A percentile compares a stretch with the other conserved stretches of the same genome.
Conservation (phyloP, 53 echinoderm and acorn worm species). For the Holothuria scabra region DNA sequence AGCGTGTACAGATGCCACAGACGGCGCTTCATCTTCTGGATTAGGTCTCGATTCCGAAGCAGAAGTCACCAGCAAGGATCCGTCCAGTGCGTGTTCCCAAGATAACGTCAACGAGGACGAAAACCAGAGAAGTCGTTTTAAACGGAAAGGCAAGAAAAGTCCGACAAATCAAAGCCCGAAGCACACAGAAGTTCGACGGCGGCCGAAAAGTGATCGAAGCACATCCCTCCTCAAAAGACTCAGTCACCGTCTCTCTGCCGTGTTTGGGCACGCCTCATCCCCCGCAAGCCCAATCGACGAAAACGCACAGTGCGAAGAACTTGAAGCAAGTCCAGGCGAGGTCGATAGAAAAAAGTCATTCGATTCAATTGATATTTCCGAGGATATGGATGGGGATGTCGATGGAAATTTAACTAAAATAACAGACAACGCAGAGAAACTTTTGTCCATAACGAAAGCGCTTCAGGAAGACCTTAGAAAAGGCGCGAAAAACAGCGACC, state of each 20-base stretch:
- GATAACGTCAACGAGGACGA: slow-evolving; percentile 27
- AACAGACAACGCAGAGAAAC: slow-evolving; percentile 12
- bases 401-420: slow-evolving; percentile 12
- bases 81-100: slow-evolving; percentile 45
- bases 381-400: background rate
- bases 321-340: background rate
- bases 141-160: slow-evolving; percentile 30
- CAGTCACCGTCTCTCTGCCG: slow-evolving; percentile 32
- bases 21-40: slow-evolving; percentile 36
- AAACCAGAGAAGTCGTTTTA: slow-evolving; percentile 14
- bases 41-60: slow-evolving; percentile 37
- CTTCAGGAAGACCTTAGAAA: slow-evolving; percentile 37
- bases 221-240: slow-evolving; percentile 33
- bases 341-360: background rate
- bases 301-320: background rate
- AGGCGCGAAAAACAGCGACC: slow-evolving; percentile 22
- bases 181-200: slow-evolving; percentile 27
- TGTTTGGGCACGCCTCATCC: slow-evolving; percentile 20
- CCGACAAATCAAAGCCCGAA: slow-evolving; percentile 10
- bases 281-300: background rate
- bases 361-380: slow-evolving; percentile 28
- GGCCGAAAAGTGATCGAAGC: slow-evolving; percentile 26
- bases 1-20: slow-evolving; percentile 34
- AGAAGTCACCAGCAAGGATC: slow-evolving; percentile 31
- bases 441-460: slow-evolving; percentile 16